A percentile compares a stretch with the other conserved stretches of the same genome.
These are phyloP conservation scores for Mus caroli DNA, from an alignment of 2,797 vertebrate species.

Conservation along the genomic window DNA sequence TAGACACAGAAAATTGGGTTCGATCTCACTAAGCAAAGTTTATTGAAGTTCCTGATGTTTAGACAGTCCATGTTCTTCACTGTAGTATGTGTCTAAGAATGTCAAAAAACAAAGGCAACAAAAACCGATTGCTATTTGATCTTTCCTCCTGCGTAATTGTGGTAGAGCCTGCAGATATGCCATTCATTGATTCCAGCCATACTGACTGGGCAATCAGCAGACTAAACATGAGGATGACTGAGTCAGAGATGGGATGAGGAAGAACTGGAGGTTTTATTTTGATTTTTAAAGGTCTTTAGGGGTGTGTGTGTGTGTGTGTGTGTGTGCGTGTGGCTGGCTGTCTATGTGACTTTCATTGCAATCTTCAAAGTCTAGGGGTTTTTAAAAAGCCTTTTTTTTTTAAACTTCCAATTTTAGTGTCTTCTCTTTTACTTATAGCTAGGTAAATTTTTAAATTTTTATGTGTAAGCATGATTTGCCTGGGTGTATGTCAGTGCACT, in stretches of 20 bases:
- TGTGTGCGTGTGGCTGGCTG: not conserved
- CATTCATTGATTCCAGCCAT: not conserved
- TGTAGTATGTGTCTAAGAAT: slow-evolving; percentile 8
- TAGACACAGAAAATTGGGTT: slow-evolving; percentile 11
- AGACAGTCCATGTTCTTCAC: slow-evolving; percentile 8
- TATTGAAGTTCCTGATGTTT: slow-evolving; percentile 9
- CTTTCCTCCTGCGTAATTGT: not conserved
- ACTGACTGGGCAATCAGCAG: not conserved
- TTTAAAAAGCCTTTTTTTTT: not conserved
- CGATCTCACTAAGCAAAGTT: slow-evolving; percentile 9
- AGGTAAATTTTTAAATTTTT: not conserved
- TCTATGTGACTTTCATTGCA: not conserved
- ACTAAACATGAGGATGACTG: not conserved
- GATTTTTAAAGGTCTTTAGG: too few relatives aligned
- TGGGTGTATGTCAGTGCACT: not conserved
- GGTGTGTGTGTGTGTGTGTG: not conserved
- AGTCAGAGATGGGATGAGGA: not conserved
- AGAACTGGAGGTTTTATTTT: not conserved
- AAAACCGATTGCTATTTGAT: slow-evolving; percentile 1
- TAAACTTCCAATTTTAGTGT: slow-evolving; percentile 10
- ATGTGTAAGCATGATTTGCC: not conserved
- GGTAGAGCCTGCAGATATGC: not conserved
- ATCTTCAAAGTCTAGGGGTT: not conserved
- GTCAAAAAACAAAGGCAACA: slow-evolving; percentile 45
- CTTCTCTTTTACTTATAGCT: not conserved